These are phyloP conservation scores for Tryphoninae sp. DNA, from an alignment of 2,888 invertebrate genomes.

Conservation along the genomic window DNA sequence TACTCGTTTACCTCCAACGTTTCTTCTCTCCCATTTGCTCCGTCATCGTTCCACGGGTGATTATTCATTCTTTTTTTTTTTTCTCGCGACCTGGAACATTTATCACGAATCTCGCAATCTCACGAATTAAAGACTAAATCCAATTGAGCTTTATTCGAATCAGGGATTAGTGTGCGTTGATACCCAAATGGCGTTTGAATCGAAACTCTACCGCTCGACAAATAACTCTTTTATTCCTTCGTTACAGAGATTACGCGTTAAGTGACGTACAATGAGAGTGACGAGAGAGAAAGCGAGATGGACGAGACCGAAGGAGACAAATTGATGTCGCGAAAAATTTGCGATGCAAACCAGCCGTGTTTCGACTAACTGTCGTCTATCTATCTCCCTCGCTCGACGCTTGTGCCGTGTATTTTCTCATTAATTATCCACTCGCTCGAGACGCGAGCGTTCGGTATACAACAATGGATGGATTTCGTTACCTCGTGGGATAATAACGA, in stretches of 20 bases:
- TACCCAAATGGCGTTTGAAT: neutral
- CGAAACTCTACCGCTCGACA: neutral
- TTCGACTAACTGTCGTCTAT: constrained; percentile 42
- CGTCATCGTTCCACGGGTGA: neutral
- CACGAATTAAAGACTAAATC: too few species aligned
- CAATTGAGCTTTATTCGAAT: too few species aligned
- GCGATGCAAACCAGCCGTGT: constrained; percentile 72
- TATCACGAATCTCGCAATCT: neutral
- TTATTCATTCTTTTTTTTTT: neutral
- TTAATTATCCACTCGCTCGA: constrained; percentile 75
- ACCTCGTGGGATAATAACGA: constrained; percentile 53
- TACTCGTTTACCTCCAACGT: constrained; percentile 2
- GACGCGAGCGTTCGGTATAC: constrained; percentile 65
- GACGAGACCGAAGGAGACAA: neutral
- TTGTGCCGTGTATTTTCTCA: constrained; percentile 58
- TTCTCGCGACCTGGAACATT: neutral
- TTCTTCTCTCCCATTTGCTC: constrained; percentile 16
- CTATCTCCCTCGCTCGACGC: constrained; percentile 24
- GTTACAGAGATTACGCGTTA: neutral
- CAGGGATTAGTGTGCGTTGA: too few species aligned
- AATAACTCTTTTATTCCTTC: neutral
- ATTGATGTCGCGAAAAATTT: constrained; percentile 67
- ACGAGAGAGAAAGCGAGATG: constrained; percentile 1
- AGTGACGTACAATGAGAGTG: neutral
- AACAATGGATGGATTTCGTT: constrained; percentile 69